A percentile compares a stretch with the other conserved stretches of the same genome.
These are phyloP conservation scores for Lonchura striata DNA, from an alignment of 2,113 vertebrate species.

Conservation along the genomic window DNA sequence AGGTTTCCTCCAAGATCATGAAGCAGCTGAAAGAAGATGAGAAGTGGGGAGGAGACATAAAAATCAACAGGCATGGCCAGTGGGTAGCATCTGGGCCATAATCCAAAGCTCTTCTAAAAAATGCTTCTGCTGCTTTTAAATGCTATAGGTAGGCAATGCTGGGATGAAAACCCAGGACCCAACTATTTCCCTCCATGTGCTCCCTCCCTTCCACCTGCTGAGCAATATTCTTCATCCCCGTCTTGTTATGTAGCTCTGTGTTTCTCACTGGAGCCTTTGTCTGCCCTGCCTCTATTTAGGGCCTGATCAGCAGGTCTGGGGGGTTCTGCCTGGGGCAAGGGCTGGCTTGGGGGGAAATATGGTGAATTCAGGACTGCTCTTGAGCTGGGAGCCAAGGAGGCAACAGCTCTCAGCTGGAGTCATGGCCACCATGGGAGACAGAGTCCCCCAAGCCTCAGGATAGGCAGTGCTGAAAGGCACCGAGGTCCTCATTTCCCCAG, in stretches of 20 bases:
- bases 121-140: neutral
- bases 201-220: neutral
- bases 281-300: neutral
- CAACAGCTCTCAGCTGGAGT: neutral
- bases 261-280: neutral
- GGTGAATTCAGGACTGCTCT: neutral
- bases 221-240: neutral
- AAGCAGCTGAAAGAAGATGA: neutral
- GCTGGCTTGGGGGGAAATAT: accelerated
- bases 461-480: neutral
- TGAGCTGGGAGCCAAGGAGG: neutral
- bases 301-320: slow-evolving; percentile 16
- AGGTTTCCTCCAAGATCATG: neutral
- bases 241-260: neutral
- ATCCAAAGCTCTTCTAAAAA: neutral
- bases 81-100: neutral
- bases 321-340: neutral
- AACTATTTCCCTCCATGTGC: neutral
- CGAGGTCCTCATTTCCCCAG: accelerated
- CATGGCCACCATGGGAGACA: neutral
- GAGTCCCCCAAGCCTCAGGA: neutral
- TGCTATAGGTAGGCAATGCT: neutral
- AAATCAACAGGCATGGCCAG: neutral
- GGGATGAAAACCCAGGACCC: neutral
- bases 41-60: neutral